Evolutionary conservation across 1,140 invertebrate species (phyloP).

Genomic region (Drosophila kohkoa): DNA sequence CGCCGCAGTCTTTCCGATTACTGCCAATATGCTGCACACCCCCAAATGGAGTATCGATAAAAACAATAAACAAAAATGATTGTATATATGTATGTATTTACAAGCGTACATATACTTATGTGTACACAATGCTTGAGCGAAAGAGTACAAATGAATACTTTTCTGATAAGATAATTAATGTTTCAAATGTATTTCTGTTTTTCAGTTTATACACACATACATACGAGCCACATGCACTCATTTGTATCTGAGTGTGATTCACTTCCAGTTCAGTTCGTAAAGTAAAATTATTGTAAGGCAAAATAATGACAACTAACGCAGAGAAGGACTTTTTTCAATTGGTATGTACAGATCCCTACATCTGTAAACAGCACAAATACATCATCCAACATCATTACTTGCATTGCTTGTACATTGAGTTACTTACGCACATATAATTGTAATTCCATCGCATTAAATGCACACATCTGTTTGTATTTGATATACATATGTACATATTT

Average conservation of each 20-base stretch:
- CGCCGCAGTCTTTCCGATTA: neutral
- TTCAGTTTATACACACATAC: constrained; percentile 30
- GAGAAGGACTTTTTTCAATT: constrained; percentile 49
- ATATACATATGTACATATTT: neutral
- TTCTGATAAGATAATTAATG: constrained; percentile 52
- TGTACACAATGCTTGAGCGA: constrained; percentile 40
- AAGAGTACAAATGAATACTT: constrained; percentile 39
- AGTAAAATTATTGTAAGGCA: constrained; percentile 24
- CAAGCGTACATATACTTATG: constrained; percentile 1
- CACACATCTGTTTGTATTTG: neutral
- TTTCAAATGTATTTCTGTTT: constrained; percentile 46
- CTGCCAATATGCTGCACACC: neutral
- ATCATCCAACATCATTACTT: neutral
- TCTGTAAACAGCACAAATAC: constrained; percentile 16
- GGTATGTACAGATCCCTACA: constrained; percentile 42
- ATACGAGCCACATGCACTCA: constrained; percentile 14
- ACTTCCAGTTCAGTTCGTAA: constrained; percentile 26
- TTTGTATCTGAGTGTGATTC: constrained; percentile 43
- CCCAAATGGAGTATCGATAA: constrained; percentile 6
- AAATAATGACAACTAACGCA: constrained; percentile 48
- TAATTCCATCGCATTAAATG: neutral
- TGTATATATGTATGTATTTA: constrained; percentile 35
- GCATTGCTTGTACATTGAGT: neutral
- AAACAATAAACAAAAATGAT: constrained; percentile 21
- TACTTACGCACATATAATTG: neutral